Evolutionary conservation across 2,113 vertebrate species (phyloP), one percentile per base, ranked within the genome.

Genomic region (Stictonetta naevosa): DNA sequence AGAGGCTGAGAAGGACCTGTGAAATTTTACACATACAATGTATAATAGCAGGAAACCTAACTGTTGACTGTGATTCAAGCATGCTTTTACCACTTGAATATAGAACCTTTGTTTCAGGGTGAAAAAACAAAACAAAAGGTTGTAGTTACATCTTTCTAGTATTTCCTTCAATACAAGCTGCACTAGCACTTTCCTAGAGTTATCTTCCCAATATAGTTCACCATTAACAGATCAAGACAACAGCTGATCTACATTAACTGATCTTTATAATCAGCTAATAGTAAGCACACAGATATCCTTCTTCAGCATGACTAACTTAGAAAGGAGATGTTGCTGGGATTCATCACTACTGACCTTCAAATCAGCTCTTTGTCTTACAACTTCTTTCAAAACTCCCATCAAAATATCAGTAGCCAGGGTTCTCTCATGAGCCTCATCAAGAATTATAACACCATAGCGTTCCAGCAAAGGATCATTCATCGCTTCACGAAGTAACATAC

Each of bases 401-500:
- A 99, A 98, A 95, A 99, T 99, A 97, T 99, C 99, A 6, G 99
- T 99, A 78, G 99, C 99, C 95, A 99, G 97, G 23, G 99, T 99
- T 94, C 99, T 98, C 95, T 99, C 99, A 76, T 99, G 99, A 72
- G 99, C 99, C 96, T 99, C 99, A 63, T 99, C 99, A 98, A 99
- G 98, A 95, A 99, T 99, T 96, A 99, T 99, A 80, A 99, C 99
- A 62, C 99, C 99, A 0, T 99, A 99, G 68, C 99, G 98, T 86
- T 99, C 99, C 81, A 99, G 97, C 75, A 99, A 98, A n/a, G 99
- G 99, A 95, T 99, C 99, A 11, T 99, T 99, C 99, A 99, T 99
- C 28, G 99, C 99, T 96, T 99, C 99, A 63, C 99, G 98, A 86
- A 99, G 99, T 93, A 99, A 94, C 99, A 99, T 99, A 83, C 99